A percentile compares a stretch with the other conserved stretches of the same genome.
phyloP scores from a whole-genome alignment of 1,140 invertebrate species.

The Fopius arisanus region DNA sequence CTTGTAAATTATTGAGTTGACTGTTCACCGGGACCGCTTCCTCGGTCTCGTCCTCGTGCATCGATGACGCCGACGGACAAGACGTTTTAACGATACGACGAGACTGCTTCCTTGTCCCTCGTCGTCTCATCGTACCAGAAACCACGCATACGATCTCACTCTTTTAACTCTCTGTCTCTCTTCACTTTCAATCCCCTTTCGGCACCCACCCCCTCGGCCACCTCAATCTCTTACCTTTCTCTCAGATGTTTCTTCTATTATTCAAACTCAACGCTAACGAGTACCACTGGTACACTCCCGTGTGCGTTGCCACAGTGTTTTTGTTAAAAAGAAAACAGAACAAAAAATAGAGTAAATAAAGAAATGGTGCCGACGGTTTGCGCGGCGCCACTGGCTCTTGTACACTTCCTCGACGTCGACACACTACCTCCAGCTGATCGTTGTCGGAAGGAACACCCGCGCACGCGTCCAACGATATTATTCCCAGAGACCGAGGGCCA shows the following conservation, averaged over 20 bases:
- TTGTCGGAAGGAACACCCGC: conserved; percentile 52
- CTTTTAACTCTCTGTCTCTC: neutral
- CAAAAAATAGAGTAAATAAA: conserved; percentile 25
- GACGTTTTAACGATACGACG: conserved; percentile 18
- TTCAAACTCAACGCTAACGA: neutral
- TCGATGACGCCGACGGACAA: conserved; percentile 24
- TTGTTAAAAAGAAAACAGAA: conserved; percentile 11
- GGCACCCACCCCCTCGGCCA: neutral
- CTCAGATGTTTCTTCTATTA: neutral
- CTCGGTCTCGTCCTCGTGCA: conserved; percentile 32
- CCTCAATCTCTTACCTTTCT: neutral
- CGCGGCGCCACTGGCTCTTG: conserved; percentile 42
- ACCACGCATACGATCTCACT: neutral
- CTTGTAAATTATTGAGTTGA: too few species aligned
- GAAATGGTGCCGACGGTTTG: conserved; percentile 38
- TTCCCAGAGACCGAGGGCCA: neutral
- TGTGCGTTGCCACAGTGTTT: neutral
- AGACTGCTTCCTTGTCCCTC: conserved; percentile 18
- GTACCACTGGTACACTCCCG: conserved; percentile 7
- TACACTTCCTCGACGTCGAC: conserved; percentile 19
- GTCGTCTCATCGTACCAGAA: conserved; percentile 24
- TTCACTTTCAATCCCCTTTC: neutral
- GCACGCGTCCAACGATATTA: conserved; percentile 51
- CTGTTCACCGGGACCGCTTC: conserved; percentile 5
- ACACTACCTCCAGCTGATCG: conserved; percentile 54